Conservation (phyloP, 2,113 vertebrate genomes). For the Paradisaea rubra region DNA sequence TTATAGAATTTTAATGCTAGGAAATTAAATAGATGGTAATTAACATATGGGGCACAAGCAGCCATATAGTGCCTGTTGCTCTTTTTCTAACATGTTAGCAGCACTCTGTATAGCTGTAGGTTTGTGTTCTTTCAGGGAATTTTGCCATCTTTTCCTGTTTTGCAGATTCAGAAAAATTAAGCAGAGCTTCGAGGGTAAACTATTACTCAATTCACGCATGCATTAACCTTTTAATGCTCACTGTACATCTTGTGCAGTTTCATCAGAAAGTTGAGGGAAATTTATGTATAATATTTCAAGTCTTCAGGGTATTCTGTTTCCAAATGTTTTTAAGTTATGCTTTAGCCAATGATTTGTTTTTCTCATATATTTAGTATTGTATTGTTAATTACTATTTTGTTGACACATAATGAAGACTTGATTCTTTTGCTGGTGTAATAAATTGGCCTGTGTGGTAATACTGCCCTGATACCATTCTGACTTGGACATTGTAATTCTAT, state of each 20-base stretch:
- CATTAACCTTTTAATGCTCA: background rate
- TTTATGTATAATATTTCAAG: background rate
- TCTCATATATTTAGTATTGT: background rate
- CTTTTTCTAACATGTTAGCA: background rate
- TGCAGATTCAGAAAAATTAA: background rate
- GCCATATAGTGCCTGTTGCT: conserved; percentile 52
- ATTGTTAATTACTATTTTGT: background rate
- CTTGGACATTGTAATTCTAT: background rate
- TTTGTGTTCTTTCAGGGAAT: background rate
- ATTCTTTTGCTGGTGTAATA: background rate
- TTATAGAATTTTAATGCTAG: background rate
- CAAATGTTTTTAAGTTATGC: background rate
- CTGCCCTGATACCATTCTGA: background rate
- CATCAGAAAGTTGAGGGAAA: background rate
- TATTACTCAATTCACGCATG: background rate
- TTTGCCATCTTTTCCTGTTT: background rate
- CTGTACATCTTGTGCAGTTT: background rate
- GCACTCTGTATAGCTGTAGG: background rate
- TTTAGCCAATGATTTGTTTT: background rate
- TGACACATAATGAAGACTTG: background rate
- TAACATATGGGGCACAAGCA: background rate
- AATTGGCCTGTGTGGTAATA: background rate
- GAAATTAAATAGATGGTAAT: conserved; percentile 24
- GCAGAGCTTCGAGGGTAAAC: background rate
- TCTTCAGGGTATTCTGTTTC: background rate